A percentile compares a stretch with the other conserved stretches of the same genome.
phyloP scores from a whole-genome alignment of 2,113 vertebrate species.

The Dunckerocampus dactyliophorus region DNA sequence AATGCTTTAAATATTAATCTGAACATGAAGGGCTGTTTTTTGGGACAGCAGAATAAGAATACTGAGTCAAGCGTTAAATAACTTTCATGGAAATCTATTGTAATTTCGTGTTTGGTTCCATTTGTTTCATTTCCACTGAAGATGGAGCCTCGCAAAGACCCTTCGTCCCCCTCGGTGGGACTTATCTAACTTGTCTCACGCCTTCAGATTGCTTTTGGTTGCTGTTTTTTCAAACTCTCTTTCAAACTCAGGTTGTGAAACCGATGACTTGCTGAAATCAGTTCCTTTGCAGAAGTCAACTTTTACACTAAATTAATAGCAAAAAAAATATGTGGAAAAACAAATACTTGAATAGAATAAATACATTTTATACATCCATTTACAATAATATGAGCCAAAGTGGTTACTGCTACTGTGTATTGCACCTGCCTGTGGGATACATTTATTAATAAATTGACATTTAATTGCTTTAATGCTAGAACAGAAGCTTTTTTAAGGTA shows the following conservation, averaged over 20 bases:
- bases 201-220: conserved; percentile 35
- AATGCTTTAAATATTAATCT: conserved; percentile 44
- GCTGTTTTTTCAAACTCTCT: conserved; percentile 16
- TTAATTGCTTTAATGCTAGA: no score
- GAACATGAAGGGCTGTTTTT: conserved; percentile 17
- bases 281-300: not conserved
- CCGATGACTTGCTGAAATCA: not conserved
- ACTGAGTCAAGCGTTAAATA: conserved; percentile 37
- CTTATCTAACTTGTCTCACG: conserved; percentile 48
- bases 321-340: not conserved
- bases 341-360: not conserved
- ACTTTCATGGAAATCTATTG: conserved; percentile 35
- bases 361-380: not conserved
- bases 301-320: not conserved
- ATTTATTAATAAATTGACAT: no score
- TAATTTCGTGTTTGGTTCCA: not conserved
- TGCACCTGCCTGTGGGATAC: no score
- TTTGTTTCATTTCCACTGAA: no score
- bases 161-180: conserved; percentile 26
- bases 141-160: conserved; percentile 13
- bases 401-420: no score
- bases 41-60: conserved; percentile 12
- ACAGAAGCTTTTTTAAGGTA: no score
- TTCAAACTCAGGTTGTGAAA: conserved; percentile 13
- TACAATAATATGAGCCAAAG: not conserved